These are phyloP conservation scores for Gorsachius magnificus DNA, from an alignment of 2,797 vertebrate genomes.

Conservation along the genomic window DNA sequence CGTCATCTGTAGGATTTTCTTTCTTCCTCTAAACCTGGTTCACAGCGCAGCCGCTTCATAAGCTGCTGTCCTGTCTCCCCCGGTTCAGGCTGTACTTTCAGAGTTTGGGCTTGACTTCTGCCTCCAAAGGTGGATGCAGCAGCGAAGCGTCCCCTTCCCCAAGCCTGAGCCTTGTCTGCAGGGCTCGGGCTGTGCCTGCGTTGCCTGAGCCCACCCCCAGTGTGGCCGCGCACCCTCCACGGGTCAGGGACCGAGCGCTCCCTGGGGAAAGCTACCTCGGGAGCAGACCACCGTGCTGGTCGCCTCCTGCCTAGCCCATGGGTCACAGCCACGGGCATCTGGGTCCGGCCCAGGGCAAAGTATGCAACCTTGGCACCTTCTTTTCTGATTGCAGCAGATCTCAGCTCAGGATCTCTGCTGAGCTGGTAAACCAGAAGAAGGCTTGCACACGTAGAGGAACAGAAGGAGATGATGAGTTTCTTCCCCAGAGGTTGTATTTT, in stretches of 20 bases:
- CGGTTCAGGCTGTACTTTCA: neutral
- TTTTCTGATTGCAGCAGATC: neutral
- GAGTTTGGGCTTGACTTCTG: neutral
- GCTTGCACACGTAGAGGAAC: neutral
- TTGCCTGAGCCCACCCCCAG: neutral
- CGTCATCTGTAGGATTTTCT: neutral
- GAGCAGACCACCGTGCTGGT: rapidly evolving
- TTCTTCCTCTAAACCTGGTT: neutral
- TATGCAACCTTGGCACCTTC: neutral
- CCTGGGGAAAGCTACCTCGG: rapidly evolving
- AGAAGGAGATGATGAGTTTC: neutral
- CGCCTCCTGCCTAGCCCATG: neutral
- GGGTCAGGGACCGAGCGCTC: neutral
- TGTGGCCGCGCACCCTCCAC: neutral
- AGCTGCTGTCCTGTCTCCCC: neutral
- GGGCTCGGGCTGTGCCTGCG: neutral
- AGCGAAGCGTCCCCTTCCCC: neutral
- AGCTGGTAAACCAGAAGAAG: neutral
- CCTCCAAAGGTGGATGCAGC: neutral
- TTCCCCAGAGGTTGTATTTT: constrained; percentile 3
- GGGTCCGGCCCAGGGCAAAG: neutral
- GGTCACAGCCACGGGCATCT: neutral
- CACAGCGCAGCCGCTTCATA: too few species aligned
- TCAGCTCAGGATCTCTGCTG: neutral
- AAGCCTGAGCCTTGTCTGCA: rapidly evolving